A percentile compares a stretch with the other conserved stretches of the same genome.
phyloP scores from a whole-genome alignment of 2,888 invertebrate species.

The Empis stercorea region DNA sequence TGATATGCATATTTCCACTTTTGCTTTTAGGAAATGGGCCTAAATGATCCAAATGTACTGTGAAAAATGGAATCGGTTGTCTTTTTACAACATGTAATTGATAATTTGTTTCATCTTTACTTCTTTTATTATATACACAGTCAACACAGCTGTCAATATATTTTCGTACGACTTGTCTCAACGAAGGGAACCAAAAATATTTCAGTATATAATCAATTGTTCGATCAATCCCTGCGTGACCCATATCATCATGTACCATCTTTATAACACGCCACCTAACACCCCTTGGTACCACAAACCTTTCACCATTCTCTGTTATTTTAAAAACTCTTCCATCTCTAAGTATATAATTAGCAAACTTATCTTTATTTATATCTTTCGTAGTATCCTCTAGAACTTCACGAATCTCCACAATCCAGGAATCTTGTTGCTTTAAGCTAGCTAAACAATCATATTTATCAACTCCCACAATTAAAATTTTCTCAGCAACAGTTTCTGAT shows the following conservation, averaged over 20 bases:
- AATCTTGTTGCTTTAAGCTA: conserved; percentile 10
- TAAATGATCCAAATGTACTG: conserved; percentile 15
- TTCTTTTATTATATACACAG: conserved; percentile 4
- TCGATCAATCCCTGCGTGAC: conserved; percentile 7
- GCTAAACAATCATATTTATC: conserved; percentile 9
- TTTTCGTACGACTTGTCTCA: neutral
- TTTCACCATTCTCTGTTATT: neutral
- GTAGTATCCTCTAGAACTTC: neutral
- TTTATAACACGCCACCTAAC: conserved; percentile 9
- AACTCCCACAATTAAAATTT: conserved; percentile 3
- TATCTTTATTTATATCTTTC: conserved; percentile 6
- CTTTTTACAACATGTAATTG: no score
- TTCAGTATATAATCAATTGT: conserved; percentile 8
- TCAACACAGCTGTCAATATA: conserved; percentile 4
- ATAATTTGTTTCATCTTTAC: conserved; percentile 1
- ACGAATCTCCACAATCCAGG: conserved; percentile 3
- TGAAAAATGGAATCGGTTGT: no score
- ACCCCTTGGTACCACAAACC: conserved; percentile 13
- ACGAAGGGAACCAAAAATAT: conserved; percentile 14
- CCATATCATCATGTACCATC: conserved; percentile 9
- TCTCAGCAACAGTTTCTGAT: neutral
- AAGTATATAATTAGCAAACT: conserved; percentile 11
- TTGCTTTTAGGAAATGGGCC: conserved; percentile 11
- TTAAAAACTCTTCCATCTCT: conserved; percentile 4
- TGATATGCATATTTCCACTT: conserved; percentile 7